These are phyloP conservation scores for Cerceris ruficornis DNA, from an alignment of 2,888 invertebrate genomes.

Conservation along the genomic window DNA sequence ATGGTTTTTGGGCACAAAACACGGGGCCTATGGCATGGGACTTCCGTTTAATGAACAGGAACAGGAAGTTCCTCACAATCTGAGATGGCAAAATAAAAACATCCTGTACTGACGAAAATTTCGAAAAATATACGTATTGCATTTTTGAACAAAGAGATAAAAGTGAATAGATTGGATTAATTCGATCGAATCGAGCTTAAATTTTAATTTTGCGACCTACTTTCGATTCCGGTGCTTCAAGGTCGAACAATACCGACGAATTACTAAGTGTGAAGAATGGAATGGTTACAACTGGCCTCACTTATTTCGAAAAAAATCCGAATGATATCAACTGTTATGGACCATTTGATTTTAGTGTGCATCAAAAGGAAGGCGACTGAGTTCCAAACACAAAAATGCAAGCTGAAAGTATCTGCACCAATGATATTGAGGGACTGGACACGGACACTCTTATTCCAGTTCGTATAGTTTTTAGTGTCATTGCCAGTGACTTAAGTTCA, in stretches of 20 bases:
- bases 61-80: slow-evolving; percentile 80
- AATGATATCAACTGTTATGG: slow-evolving; percentile 46
- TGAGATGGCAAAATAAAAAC: slow-evolving; percentile 78
- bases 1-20: slow-evolving; percentile 67
- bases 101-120: slow-evolving; percentile 77
- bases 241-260: slow-evolving; percentile 60
- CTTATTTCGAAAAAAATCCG: slow-evolving; percentile 38
- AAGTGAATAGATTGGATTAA: slow-evolving; percentile 22
- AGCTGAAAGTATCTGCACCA: slow-evolving; percentile 78
- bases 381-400: slow-evolving; percentile 74
- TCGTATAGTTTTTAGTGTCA: slow-evolving; percentile 58
- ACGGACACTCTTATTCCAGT: slow-evolving; percentile 82
- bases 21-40: slow-evolving; percentile 80
- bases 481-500: not conserved
- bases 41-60: slow-evolving; percentile 81
- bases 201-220: slow-evolving; percentile 61
- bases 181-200: slow-evolving; percentile 22
- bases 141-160: slow-evolving; percentile 31
- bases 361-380: slow-evolving; percentile 57
- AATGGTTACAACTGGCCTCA: slow-evolving; percentile 43
- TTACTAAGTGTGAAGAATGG: slow-evolving; percentile 52
- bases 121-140: slow-evolving; percentile 65
- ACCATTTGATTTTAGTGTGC: slow-evolving; percentile 67
- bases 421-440: slow-evolving; percentile 78
- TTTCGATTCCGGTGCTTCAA: slow-evolving; percentile 62